Base-by-base conservation (phyloP, 2,797 vertebrate genomes). In the Miichthys miiuy region DNA sequence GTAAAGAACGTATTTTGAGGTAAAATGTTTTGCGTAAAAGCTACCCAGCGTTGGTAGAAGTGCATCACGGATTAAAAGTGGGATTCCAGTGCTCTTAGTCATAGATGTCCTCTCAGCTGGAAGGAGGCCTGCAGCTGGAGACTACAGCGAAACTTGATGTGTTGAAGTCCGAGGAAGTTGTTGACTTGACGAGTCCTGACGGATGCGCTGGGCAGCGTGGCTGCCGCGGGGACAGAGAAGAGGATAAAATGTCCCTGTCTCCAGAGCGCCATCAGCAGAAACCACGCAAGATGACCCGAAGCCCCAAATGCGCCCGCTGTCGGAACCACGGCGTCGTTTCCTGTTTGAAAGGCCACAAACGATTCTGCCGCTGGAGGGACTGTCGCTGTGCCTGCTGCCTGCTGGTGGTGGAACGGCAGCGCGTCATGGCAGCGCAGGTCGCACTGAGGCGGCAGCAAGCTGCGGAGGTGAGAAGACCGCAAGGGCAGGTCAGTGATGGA, bases 391-490 rank as follows among this genome's bases (percentile, higher is more conserved):
- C 94, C 23, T 96, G 94, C 90, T 96, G 96, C 88, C 89, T 94
- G 84, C 92, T 96, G 82, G 95, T 96, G 81, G 93, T 95, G 84
- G 95, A 96, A 93, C 89, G 95, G 56, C 95, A 96, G 90, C 93
- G 96, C 68, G 96, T 96, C 81, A 96, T 96, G 95, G 96, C 96
- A 0, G 96, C 95, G 18, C 95, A 96, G 85, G 95, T 96, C 70
- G 96, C 95, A 21, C 93, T 96, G 51, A 87, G 96, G 89, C 90
- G 95, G 86, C 94, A 94, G 66, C 94, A 95, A 76, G 87, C 90
- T 12, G 92, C 94, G 50, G 94, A 94, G 91, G 92, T 94, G 89
- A 91, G 86, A 54, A 68, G 78, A 34, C 81, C 75, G 2, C 80
- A 61, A 3, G 82, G 83, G 0, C 80, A 87, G 88, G 88, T 87